Evolutionary conservation across 1,140 invertebrate species (phyloP).

Genomic region (Ptiloglossa arizonensis): DNA sequence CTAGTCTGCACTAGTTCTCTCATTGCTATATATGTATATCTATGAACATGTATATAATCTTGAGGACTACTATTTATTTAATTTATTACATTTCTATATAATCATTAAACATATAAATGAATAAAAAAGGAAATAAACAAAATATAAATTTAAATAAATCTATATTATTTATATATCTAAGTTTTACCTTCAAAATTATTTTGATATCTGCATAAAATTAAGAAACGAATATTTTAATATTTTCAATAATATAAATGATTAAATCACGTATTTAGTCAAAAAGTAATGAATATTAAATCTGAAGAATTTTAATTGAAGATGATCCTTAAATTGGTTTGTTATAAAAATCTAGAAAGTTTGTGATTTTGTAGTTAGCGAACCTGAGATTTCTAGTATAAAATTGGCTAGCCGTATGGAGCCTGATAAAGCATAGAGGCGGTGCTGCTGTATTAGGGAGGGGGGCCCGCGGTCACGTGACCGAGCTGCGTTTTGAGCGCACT

Average conservation of each 20-base stretch:
- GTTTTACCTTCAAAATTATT: not conserved
- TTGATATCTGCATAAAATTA: not conserved
- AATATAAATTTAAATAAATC: too few species aligned
- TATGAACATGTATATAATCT: too few species aligned
- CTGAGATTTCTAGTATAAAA: slow-evolving; percentile 20
- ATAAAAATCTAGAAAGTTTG: slow-evolving; percentile 13
- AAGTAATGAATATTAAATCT: not conserved
- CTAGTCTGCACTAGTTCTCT: not conserved
- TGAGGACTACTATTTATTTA: too few species aligned
- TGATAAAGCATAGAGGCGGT: slow-evolving; percentile 58
- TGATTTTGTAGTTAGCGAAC: not conserved
- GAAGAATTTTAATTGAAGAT: not conserved
- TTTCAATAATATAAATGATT: not conserved
- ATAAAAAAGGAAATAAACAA: too few species aligned
- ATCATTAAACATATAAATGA: too few species aligned
- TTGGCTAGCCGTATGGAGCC: slow-evolving; percentile 30
- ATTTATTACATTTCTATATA: too few species aligned
- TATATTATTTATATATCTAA: not conserved
- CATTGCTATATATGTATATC: too few species aligned
- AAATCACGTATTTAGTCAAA: not conserved
- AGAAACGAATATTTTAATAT: not conserved
- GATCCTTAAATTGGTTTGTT: not conserved
- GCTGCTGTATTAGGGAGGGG: slow-evolving; percentile 55
- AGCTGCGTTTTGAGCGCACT: slow-evolving; percentile 79
- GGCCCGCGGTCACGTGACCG: slow-evolving; percentile 77